Evolutionary conservation across 1,140 invertebrate species (phyloP), one percentile per base, ranked within the genome.

Genomic region (Drosophila parabipectinata): DNA sequence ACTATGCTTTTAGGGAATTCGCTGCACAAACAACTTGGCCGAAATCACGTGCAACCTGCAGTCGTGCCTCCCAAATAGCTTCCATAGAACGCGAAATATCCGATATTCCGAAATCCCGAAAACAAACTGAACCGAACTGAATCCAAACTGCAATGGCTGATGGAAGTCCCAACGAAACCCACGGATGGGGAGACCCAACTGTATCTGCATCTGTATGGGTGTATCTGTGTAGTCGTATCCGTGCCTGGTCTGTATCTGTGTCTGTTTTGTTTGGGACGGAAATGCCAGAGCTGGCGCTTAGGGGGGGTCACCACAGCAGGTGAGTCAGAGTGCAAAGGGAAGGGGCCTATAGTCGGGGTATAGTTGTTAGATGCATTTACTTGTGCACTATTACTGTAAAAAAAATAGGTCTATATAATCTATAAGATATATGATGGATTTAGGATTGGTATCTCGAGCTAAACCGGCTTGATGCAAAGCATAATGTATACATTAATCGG

Each of bases 201-300:
- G 68, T 78, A 77, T 79, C 69, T 73, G 69, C 37, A 59, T 59
- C 55, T 48, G 62, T 56, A 60, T 24, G 28, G 58, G 57, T 52
- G 34, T 52, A 47, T 30, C 47, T 52, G 30, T 39, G 32, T 30
- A 41, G 10, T 24, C 47, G 44, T 64, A 18, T 41, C 63, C 21
- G 21, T 71, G 64, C 39, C 64, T 60, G 61, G 26, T 18, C 18
- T 72, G 72, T 77, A 63, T 67, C 69, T 68, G 79, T 82, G 66
- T 79, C 76, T 78, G 81, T 80, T 85, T 85, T 81, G 81, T 87
- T 85, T 87, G 79, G 74, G 66, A 82, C 82, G 82, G 82, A 85
- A 85, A 85, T 75, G 78, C 41, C 82, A 85, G 75, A 41, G 83
- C 48, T 67, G 69, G 52, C 63, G 77, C 26, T 24, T 18, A 39